Conservation (phyloP, 2,888 invertebrate species). For the Tipula lateralis region DNA sequence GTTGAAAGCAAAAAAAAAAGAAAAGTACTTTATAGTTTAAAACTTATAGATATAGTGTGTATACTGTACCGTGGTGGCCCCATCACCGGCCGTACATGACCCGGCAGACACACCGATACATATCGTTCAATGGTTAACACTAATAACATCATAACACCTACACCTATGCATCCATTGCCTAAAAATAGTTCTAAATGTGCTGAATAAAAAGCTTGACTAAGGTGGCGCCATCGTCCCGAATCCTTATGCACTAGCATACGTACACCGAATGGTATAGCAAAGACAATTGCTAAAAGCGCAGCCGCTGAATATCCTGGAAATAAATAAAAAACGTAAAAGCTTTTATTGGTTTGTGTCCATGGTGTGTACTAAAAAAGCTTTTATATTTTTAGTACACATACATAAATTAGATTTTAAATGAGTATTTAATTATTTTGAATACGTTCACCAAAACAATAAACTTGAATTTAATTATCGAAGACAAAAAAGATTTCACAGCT, state of each 20-base stretch:
- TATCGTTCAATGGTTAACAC: constrained; percentile 70
- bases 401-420: background rate
- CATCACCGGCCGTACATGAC: constrained; percentile 60
- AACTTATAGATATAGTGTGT: constrained; percentile 28
- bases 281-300: constrained; percentile 65
- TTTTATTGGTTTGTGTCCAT: background rate
- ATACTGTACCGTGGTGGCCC: constrained; percentile 55
- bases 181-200: constrained; percentile 65
- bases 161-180: constrained; percentile 67
- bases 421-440: background rate
- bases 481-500: background rate
- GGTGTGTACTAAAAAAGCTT: background rate
- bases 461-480: background rate
- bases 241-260: constrained; percentile 62
- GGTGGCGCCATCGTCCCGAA: constrained; percentile 59
- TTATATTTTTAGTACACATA: background rate
- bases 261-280: constrained; percentile 64
- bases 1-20: background rate
- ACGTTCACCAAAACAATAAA: background rate
- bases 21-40: constrained; percentile 25
- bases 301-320: constrained; percentile 66
- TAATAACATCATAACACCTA: constrained; percentile 72
- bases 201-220: constrained; percentile 63
- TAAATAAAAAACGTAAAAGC: background rate
- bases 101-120: constrained; percentile 69